These are phyloP conservation scores for Romanomermis culicivorax DNA, from an alignment of 2,888 invertebrate genomes.

Conservation along the genomic window DNA sequence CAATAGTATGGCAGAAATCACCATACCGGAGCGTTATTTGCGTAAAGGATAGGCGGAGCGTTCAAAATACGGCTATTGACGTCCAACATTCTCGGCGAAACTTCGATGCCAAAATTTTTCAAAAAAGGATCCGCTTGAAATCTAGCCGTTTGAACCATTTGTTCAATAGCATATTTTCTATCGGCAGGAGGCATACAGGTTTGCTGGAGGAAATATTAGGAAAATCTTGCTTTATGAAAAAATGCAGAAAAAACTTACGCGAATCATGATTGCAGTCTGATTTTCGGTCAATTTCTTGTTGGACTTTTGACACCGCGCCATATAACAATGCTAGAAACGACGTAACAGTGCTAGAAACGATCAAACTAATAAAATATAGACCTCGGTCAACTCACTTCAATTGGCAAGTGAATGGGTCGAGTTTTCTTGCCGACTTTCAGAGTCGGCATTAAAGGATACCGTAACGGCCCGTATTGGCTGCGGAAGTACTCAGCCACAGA, in stretches of 20 bases:
- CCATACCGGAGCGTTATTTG: too few relatives aligned
- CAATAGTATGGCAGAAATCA: too few relatives aligned
- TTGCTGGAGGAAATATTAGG: not conserved
- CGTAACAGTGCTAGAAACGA: not conserved
- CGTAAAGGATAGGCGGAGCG: too few relatives aligned
- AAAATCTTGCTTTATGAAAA: not conserved
- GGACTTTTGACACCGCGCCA: constrained; percentile 10
- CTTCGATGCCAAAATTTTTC: constrained; percentile 12
- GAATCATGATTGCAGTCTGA: constrained; percentile 13
- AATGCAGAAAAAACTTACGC: constrained; percentile 2
- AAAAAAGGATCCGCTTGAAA: constrained; percentile 8
- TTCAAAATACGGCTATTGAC: too few relatives aligned
- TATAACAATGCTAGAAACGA: constrained; percentile 8
- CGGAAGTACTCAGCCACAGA: not conserved
- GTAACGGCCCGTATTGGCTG: not conserved
- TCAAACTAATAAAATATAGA: not conserved
- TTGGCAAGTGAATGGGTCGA: not conserved
- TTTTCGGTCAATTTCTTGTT: constrained; percentile 10
- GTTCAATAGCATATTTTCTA: not conserved
- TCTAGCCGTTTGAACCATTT: constrained; percentile 6
- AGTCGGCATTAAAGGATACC: not conserved
- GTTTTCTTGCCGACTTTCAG: not conserved
- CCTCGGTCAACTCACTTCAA: constrained; percentile 2
- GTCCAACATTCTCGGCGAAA: constrained; percentile 10
- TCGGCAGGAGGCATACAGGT: not conserved